phyloP scores from a whole-genome alignment of 2,113 vertebrate species.

The Aythya baeri region DNA sequence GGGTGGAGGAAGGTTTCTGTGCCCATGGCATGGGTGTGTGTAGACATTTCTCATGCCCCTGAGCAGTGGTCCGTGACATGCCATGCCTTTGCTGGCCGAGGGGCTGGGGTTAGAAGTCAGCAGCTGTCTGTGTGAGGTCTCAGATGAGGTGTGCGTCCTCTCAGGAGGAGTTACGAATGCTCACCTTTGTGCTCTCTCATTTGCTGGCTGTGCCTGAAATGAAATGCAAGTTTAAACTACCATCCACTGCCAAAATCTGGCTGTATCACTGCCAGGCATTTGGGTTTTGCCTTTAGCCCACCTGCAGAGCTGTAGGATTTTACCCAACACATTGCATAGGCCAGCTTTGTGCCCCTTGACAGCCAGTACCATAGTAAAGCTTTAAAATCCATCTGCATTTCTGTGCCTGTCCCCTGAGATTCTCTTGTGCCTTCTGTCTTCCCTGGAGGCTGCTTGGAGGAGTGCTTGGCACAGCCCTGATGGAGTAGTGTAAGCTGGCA shows the following conservation, averaged over 20 bases:
- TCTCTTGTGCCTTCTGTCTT: not conserved
- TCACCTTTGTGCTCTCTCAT: not conserved
- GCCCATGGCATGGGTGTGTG: not conserved
- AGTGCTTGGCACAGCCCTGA: not conserved
- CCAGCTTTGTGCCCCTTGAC: not conserved
- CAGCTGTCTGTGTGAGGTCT: not conserved
- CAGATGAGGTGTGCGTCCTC: fast-evolving
- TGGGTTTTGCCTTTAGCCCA: not conserved
- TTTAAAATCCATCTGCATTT: not conserved
- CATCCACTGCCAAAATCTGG: not conserved
- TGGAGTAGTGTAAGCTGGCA: not conserved
- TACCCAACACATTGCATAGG: not conserved
- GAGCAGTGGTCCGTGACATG: not conserved
- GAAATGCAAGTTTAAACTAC: not conserved
- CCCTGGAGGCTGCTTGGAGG: not conserved
- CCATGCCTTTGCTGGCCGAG: fast-evolving
- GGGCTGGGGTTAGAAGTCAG: not conserved
- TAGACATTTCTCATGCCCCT: not conserved
- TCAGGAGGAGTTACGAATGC: not conserved
- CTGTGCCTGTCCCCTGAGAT: not conserved
- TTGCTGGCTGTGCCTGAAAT: not conserved
- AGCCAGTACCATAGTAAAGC: not conserved
- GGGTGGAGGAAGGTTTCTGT: not conserved
- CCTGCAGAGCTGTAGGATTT: not conserved
- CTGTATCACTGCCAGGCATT: not conserved